These are phyloP conservation scores for Mythimna albipuncta DNA, from an alignment of 2,888 invertebrate species.

Conservation along the genomic window DNA sequence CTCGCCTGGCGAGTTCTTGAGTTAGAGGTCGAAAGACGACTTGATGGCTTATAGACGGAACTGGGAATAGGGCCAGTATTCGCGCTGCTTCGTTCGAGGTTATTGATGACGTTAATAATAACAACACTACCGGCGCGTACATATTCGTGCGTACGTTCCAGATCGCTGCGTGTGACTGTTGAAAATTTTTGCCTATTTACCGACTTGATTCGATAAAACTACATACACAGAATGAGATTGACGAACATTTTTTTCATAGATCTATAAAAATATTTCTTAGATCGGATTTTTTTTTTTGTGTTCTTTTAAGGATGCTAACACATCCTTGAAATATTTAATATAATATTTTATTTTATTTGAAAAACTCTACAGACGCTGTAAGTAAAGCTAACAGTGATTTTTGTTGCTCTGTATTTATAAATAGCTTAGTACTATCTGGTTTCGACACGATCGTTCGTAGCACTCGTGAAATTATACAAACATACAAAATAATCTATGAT, in stretches of 20 bases:
- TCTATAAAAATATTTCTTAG: background rate
- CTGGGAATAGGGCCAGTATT: conserved; percentile 75
- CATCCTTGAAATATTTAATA: no score
- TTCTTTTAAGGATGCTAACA: no score
- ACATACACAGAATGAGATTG: background rate
- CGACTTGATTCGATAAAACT: background rate
- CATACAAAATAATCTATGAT: background rate
- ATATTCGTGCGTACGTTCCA: background rate
- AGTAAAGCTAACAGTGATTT: no score
- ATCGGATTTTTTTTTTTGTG: no score
- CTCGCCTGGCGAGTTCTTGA: conserved; percentile 75
- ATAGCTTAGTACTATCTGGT: no score
- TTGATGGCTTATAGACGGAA: conserved; percentile 81
- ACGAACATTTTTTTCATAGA: background rate
- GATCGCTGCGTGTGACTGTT: background rate
- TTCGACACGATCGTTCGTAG: background rate
- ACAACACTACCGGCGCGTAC: background rate
- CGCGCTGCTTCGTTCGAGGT: conserved; percentile 60
- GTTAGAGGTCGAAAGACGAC: conserved; percentile 74
- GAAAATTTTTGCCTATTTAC: background rate
- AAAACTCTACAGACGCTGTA: no score
- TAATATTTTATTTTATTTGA: no score
- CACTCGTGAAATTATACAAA: background rate
- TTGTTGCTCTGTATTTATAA: no score
- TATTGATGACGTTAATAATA: background rate